Conservation (phyloP, 2,888 invertebrate species). For the Drosophila paranaensis region DNA sequence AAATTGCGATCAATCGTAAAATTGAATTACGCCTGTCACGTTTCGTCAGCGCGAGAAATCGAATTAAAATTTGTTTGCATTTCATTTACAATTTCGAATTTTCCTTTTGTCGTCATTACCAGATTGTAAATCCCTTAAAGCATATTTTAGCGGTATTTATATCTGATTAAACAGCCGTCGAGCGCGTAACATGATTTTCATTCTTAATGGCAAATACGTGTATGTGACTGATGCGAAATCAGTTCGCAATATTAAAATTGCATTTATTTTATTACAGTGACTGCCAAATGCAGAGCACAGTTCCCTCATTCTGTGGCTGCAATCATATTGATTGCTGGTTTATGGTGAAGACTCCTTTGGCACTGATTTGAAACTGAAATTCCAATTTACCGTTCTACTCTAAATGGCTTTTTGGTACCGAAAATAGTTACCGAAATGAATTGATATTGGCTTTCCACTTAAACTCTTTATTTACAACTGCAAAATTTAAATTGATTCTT, state of each 20-base stretch:
- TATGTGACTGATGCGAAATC: neutral
- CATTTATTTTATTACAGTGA: neutral
- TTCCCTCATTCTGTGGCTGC: neutral
- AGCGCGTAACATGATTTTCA: neutral
- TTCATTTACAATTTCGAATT: slow-evolving; percentile 27
- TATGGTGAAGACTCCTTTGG: neutral
- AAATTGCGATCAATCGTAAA: slow-evolving; percentile 56
- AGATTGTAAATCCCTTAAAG: slow-evolving; percentile 1
- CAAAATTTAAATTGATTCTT: neutral
- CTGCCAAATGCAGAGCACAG: neutral
- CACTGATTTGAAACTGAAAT: neutral
- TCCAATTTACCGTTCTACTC: neutral
- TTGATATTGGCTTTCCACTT: neutral
- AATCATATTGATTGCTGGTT: neutral
- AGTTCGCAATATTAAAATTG: neutral
- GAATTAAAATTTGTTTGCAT: slow-evolving; percentile 51
- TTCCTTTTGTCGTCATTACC: slow-evolving; percentile 1
- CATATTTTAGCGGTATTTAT: slow-evolving; percentile 7
- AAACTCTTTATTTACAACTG: neutral
- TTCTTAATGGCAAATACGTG: neutral
- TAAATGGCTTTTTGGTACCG: neutral
- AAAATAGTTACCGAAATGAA: neutral
- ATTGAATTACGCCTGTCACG: slow-evolving; percentile 54
- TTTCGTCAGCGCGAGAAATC: slow-evolving; percentile 25
- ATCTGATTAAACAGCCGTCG: neutral